Evolutionary conservation across 2,797 vertebrate genomes (phyloP).

Genomic region (Meriones psammophilus): DNA sequence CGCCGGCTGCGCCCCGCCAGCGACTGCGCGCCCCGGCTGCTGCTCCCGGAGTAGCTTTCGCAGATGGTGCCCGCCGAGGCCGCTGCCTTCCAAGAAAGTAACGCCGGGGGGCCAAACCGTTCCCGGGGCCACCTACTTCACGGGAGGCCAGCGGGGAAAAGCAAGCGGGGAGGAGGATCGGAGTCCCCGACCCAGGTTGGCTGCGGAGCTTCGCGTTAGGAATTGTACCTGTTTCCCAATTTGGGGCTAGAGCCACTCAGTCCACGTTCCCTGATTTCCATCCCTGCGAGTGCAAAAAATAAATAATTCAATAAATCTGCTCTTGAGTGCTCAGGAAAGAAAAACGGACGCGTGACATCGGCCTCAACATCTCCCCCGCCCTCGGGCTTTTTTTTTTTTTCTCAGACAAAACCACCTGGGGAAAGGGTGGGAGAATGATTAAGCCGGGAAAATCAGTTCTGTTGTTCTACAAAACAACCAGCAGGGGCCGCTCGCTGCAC

Average conservation of each 20-base stretch:
- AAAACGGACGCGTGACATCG: background rate
- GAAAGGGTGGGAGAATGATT: constrained; percentile 26
- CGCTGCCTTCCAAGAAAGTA: background rate
- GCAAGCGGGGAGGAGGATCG: background rate
- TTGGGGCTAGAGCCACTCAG: background rate
- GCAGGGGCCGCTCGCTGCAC: constrained; percentile 81
- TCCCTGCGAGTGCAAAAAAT: background rate
- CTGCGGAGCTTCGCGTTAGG: background rate
- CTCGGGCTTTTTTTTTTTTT: too few relatives aligned
- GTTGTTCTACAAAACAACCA: constrained; percentile 63
- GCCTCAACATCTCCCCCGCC: background rate
- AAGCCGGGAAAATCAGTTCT: background rate
- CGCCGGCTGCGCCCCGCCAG: background rate
- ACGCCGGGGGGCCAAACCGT: background rate
- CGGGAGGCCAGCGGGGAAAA: background rate
- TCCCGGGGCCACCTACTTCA: background rate
- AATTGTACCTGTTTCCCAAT: constrained; percentile 3
- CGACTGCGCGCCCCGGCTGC: background rate
- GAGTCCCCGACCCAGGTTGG: background rate
- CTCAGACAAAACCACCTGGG: constrained; percentile 52
- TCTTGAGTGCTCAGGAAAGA: background rate
- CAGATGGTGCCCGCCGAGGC: background rate
- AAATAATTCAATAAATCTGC: background rate
- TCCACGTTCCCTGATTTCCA: background rate
- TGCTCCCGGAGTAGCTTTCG: constrained; percentile 20